A percentile compares a stretch with the other conserved stretches of the same genome.
Conservation (phyloP, 2,797 vertebrate species). For the Pipistrellus nathusii region DNA sequence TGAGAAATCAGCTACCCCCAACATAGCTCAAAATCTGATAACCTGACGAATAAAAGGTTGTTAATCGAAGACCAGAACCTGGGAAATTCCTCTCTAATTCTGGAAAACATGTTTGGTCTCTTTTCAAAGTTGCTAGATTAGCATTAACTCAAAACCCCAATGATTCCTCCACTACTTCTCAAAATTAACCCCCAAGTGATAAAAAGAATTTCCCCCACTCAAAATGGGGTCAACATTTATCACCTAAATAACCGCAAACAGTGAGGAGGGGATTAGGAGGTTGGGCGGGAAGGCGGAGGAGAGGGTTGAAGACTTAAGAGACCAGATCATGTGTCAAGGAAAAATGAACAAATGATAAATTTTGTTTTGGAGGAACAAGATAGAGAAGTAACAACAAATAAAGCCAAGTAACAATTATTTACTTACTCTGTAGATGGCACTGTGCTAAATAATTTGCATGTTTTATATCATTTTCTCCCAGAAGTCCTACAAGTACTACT, state of each 20-base stretch:
- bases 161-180: constrained; percentile 14
- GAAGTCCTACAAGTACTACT: not conserved
- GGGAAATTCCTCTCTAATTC: not conserved
- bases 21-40: constrained; percentile 15
- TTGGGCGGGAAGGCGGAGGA: not conserved
- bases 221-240: constrained; percentile 30
- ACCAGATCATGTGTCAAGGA: not conserved
- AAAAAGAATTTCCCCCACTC: constrained; percentile 47
- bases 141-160: constrained; percentile 46
- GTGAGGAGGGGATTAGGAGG: not conserved
- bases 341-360: constrained; percentile 51
- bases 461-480: constrained; percentile 34
- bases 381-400: constrained; percentile 41
- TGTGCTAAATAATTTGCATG: not conserved
- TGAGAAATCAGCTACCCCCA: constrained; percentile 5
- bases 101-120: not conserved
- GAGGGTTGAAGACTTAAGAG: not conserved
- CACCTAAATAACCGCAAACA: not conserved
- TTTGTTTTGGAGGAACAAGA: constrained; percentile 60
- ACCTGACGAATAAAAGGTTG: constrained; percentile 26
- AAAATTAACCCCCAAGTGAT: constrained; percentile 49
- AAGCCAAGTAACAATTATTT: constrained; percentile 11
- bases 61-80: constrained; percentile 21
- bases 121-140: constrained; percentile 25
- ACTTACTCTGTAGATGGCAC: not conserved